Percentiles rank a stretch among this genome's conserved stretches.
Conservation (phyloP, 2,888 invertebrate genomes). For the Hypena proboscidalis region DNA sequence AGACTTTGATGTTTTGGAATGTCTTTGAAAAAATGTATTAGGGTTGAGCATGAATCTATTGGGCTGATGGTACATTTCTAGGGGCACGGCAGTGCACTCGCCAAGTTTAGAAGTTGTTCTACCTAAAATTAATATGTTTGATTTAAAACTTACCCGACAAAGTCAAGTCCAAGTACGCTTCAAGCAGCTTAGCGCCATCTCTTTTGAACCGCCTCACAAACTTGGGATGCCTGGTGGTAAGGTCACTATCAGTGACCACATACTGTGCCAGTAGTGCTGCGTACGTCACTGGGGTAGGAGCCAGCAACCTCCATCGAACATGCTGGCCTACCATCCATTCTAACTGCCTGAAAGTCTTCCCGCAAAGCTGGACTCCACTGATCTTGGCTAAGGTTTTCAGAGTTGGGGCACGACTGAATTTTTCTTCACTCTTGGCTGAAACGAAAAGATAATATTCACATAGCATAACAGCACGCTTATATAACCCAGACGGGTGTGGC, state of each 20-base stretch:
- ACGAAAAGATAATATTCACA: background rate
- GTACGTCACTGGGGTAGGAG: slow-evolving; percentile 74
- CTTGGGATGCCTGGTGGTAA: slow-evolving; percentile 71
- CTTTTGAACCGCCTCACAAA: slow-evolving; percentile 69
- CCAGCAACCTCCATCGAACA: slow-evolving; percentile 69
- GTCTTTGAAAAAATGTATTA: too few species aligned
- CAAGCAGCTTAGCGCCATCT: slow-evolving; percentile 69
- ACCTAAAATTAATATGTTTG: too few species aligned
- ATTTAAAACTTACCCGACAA: slow-evolving; percentile 62
- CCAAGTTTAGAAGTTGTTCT: too few species aligned
- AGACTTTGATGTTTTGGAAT: too few species aligned
- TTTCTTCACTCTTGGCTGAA: slow-evolving; percentile 78
- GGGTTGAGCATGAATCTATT: too few species aligned
- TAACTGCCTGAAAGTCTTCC: slow-evolving; percentile 73
- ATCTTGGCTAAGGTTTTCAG: slow-evolving; percentile 67
- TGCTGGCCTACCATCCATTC: slow-evolving; percentile 82
- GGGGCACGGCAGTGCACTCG: too few species aligned
- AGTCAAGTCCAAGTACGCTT: slow-evolving; percentile 74
- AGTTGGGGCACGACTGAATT: slow-evolving; percentile 70
- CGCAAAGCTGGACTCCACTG: slow-evolving; percentile 69
- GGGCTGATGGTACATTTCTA: too few species aligned
- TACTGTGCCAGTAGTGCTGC: slow-evolving; percentile 70
- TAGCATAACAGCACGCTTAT: background rate
- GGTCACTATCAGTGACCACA: slow-evolving; percentile 69
- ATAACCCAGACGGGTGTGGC: too few species aligned